These are phyloP conservation scores for Cydia splendana DNA, from an alignment of 1,140 invertebrate species.

Conservation along the genomic window DNA sequence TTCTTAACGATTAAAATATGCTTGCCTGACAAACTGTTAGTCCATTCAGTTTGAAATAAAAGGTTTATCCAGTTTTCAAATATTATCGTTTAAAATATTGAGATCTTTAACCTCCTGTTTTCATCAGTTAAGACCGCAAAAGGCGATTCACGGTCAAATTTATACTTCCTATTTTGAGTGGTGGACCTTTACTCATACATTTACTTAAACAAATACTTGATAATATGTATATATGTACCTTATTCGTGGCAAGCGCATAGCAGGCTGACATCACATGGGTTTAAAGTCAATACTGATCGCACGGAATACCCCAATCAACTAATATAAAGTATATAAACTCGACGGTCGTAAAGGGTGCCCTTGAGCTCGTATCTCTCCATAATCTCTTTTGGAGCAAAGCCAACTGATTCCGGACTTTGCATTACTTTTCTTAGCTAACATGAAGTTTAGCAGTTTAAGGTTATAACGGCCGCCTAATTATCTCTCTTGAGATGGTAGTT, in stretches of 20 bases:
- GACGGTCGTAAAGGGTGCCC: conserved; percentile 46
- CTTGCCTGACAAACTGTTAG: not conserved
- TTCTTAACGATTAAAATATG: not conserved
- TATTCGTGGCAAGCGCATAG: conserved; percentile 11
- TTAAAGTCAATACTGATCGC: not conserved
- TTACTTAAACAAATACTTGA: conserved; percentile 23
- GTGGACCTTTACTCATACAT: not conserved
- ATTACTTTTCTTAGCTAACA: conserved; percentile 62
- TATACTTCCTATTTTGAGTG: conserved; percentile 29
- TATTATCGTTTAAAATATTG: conserved; percentile 11
- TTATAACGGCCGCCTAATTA: not conserved
- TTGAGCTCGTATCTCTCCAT: conserved; percentile 59
- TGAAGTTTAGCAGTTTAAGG: conserved; percentile 42
- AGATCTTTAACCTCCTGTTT: conserved; percentile 4
- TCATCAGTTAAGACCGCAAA: conserved; percentile 17
- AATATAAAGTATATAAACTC: conserved; percentile 26
- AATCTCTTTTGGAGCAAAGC: conserved; percentile 55
- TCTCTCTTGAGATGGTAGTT: not conserved
- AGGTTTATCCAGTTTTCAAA: not conserved
- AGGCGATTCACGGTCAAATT: conserved; percentile 16
- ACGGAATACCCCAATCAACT: conserved; percentile 27
- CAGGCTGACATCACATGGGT: not conserved
- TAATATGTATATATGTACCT: not conserved
- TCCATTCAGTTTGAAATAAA: too few relatives aligned
- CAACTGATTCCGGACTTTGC: conserved; percentile 56